Evolutionary conservation across 2,797 vertebrate genomes (phyloP), one percentile per base, ranked within the genome.

Genomic region (Enteromius afrohamiltoni): DNA sequence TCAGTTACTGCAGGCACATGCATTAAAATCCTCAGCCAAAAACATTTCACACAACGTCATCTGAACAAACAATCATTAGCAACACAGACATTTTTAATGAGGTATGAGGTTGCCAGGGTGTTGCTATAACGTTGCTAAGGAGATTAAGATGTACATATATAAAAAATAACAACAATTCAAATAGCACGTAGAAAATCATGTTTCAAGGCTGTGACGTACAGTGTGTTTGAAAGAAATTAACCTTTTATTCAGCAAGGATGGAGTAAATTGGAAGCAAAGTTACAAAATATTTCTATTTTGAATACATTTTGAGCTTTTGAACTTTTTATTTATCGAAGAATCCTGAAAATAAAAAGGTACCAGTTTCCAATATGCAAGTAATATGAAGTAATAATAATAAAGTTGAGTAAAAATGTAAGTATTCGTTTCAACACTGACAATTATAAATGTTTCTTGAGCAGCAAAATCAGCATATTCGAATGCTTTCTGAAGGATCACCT

Each of bases 1-100:
- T 7, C 7, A 34, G 55, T 42, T 10, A 53, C 53, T 29, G 69
- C 73, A 55, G 71, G 70, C 49, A 68, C 23, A 16, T 11, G 42
- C 45, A 70, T 81, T 82, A 51, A 51, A 64, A 75, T 55, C 2
- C 19, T 13, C 62, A 51, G 29, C 14, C 31, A 74, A 75, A 74
- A 8, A 23, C 55, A 17, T 64, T 64, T 64, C 60, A 64, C 60
- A 17, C 7, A 6, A 29, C 26, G 26, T 7, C 14, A 62, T 64
- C 60, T 29, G 14, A 64, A 64, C 2, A 31, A 64, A 60, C n/a
- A 62, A 2, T 17, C 29, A 3, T 31, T 31, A 17, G 62, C 29
- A 31, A 17, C 6, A 31, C 13, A 26, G 10, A 60, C n/a, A 14
- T 23, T 23, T 58, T 58, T 1, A 23, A 58, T 62, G 26, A 14